Evolutionary conservation across 1,140 invertebrate genomes (phyloP).

Genomic region (Nephila pilipes): DNA sequence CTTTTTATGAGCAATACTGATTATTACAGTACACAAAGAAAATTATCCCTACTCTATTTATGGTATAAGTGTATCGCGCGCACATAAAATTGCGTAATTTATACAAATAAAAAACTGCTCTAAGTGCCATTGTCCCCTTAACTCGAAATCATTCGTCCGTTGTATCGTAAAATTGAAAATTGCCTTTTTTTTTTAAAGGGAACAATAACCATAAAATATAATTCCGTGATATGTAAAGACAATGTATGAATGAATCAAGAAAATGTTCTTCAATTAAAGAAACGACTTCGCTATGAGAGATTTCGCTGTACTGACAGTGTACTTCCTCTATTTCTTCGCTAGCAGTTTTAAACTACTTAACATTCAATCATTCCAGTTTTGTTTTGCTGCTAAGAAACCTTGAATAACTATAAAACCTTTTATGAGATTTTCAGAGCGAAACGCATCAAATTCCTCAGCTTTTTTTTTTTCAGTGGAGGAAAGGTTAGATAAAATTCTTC

Average conservation of each 20-base stretch:
- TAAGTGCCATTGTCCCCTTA: background rate
- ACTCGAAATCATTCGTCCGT: background rate
- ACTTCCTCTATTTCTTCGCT: background rate
- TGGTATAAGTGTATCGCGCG: background rate
- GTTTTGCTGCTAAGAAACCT: background rate
- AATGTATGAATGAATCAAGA: background rate
- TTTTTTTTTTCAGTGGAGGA: background rate
- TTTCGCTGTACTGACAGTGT: background rate
- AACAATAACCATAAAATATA: background rate
- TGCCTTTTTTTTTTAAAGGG: background rate
- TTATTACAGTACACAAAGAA: no score
- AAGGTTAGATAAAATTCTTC: background rate
- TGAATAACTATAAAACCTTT: slow-evolving; percentile 7
- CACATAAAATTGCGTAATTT: background rate
- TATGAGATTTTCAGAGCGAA: background rate
- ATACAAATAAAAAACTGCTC: background rate
- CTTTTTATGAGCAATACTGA: no score
- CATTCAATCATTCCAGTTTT: background rate
- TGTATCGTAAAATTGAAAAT: background rate
- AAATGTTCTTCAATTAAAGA: background rate
- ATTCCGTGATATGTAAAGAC: background rate
- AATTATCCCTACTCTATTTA: background rate
- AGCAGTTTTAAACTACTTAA: background rate
- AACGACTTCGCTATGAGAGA: background rate
- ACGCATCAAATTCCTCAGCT: background rate